These are phyloP conservation scores for Isaurus tuberculatus DNA, from an alignment of 92 coral and sea anemone genomes.

Conservation along the genomic window DNA sequence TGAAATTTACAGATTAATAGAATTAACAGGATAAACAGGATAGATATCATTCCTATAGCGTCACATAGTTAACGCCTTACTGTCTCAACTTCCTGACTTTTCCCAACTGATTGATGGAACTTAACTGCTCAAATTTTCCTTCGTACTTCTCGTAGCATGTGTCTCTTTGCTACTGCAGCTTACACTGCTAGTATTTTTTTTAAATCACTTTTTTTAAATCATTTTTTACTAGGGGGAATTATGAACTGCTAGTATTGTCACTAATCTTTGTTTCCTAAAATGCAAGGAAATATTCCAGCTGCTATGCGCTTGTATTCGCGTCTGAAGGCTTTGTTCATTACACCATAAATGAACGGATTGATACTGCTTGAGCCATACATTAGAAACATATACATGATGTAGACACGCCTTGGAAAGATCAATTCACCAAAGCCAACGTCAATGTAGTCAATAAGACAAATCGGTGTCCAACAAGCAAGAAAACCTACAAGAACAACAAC, in stretches of 20 bases:
- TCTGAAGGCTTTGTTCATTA: conserved; percentile 37
- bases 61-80: no score
- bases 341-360: conserved; percentile 39
- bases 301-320: conserved; percentile 22
- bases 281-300: not conserved
- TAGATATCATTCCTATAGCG: no score
- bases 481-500: conserved; percentile 32
- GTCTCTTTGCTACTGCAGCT: conserved; percentile 25
- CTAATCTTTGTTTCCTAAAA: not conserved
- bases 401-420: conserved; percentile 28
- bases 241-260: not conserved
- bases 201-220: no score
- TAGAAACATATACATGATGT: conserved; percentile 34
- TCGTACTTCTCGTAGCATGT: not conserved
- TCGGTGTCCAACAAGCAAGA: conserved; percentile 39
- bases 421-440: conserved; percentile 34
- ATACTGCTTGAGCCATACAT: conserved; percentile 45
- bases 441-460: conserved; percentile 30
- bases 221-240: no score
- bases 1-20: no score
- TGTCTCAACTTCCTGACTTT: not conserved
- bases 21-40: no score
- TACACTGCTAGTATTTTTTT: no score
- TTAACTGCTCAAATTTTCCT: not conserved
- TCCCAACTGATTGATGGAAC: conserved; percentile 20